Evolutionary conservation across 2,797 vertebrate species (phyloP), one percentile per base, ranked within the genome.

Genomic region (Xenentodon cancila): DNA sequence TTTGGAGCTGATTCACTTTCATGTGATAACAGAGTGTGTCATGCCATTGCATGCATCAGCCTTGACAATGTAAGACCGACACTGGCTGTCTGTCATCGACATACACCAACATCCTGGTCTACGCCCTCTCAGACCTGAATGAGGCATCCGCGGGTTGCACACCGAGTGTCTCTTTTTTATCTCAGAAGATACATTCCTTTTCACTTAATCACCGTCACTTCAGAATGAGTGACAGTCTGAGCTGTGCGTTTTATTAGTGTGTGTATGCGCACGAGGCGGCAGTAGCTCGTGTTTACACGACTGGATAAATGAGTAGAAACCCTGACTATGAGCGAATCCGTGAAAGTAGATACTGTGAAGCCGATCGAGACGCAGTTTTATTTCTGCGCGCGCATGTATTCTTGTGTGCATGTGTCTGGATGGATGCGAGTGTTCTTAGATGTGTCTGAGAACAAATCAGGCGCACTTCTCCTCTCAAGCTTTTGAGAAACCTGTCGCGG

Each of bases 21-120:
- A 64, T 77, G 71, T 74, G 80, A 88, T 86, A 86, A 87, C 76
- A 87, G 73, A 71, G 50, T 20, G 37, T 71, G 81, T 77, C 81
- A 52, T 80, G 85, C 17, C 71, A 43, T 62, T 49, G 76, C 86
- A 77, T 84, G 85, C 75, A 61, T 85, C 45, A 15, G 18, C 73
- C 30, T 53, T 74, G 84, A 87, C 74, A 66, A 32, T 56, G 46
- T 20, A 11, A 32, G 49, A 27, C 68, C 17, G 37, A 59, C 69
- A 18, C 53, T 47, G 75, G 25, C 52, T 72, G 76, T 87, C 88
- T 88, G 69, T 91, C 86, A 86, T 73, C 72, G 7, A n/a, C 2
- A 12, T 63, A 42, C 56, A 7, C 67, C 79, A 76, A 83, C 82
- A 79, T 84, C 74, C 71, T 54, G 71, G 56, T 34, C 70, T 11